These are phyloP conservation scores for Acrocephalus scirpaceus DNA, from an alignment of 2,797 vertebrate genomes.

Conservation along the genomic window DNA sequence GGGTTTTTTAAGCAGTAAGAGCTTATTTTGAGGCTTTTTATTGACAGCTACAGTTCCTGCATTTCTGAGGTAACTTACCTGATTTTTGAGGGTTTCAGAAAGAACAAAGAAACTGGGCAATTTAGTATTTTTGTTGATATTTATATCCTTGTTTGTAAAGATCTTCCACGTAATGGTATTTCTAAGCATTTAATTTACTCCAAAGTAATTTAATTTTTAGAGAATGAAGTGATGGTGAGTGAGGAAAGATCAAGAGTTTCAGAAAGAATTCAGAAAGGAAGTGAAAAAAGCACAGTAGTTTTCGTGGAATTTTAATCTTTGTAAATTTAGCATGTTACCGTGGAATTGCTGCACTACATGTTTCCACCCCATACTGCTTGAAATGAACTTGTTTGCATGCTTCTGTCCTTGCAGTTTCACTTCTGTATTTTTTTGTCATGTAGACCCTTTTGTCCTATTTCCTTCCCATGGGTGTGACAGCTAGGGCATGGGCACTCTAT, in stretches of 20 bases:
- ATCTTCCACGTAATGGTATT: background rate
- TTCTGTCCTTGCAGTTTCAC: background rate
- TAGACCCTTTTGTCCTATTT: background rate
- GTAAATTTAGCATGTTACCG: background rate
- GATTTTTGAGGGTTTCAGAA: background rate
- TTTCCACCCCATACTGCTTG: background rate
- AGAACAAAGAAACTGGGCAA: background rate
- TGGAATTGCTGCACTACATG: background rate
- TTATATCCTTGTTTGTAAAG: background rate
- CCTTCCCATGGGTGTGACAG: background rate
- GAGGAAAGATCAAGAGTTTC: background rate
- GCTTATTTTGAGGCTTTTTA: background rate
- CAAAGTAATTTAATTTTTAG: background rate
- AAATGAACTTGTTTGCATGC: background rate
- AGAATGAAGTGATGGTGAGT: background rate
- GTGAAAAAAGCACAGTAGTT: background rate
- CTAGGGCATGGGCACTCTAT: background rate
- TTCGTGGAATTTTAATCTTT: background rate
- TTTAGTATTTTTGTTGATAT: background rate
- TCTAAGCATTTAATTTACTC: background rate
- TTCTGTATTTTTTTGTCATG: background rate
- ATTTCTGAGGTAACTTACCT: background rate
- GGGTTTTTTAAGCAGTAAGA: background rate
- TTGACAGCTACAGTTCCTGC: background rate
- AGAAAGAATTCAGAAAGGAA: background rate